Evolutionary conservation across 2,888 invertebrate genomes (phyloP).

Genomic region (Arrhopalites spinosus): DNA sequence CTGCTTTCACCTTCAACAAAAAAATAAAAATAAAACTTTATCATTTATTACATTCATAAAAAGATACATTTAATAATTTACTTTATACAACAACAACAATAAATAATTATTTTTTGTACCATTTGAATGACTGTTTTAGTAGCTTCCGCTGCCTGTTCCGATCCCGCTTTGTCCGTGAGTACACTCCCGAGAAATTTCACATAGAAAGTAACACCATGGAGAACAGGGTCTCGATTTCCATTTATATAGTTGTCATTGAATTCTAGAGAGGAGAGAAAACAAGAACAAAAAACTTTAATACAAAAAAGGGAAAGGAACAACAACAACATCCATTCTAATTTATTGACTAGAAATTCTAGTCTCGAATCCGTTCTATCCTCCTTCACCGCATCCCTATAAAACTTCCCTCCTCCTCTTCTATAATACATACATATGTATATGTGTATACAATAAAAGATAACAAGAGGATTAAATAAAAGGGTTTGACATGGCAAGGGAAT

Average conservation of each 20-base stretch:
- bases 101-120: slow-evolving; percentile 61
- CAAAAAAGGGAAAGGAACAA: neutral
- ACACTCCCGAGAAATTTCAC: slow-evolving; percentile 79
- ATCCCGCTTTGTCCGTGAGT: slow-evolving; percentile 70
- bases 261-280: slow-evolving; percentile 41
- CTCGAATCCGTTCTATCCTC: no score
- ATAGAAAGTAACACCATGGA: slow-evolving; percentile 64
- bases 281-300: neutral
- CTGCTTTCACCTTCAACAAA: slow-evolving; percentile 60
- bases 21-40: slow-evolving; percentile 10
- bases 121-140: slow-evolving; percentile 77
- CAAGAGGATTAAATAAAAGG: no score
- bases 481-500: no score
- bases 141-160: slow-evolving; percentile 76
- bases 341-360: no score
- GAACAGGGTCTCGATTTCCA: slow-evolving; percentile 27
- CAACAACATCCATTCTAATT: neutral
- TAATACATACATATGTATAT: no score
- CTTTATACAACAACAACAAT: neutral
- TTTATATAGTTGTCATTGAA: slow-evolving; percentile 57
- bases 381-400: no score
- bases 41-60: slow-evolving; percentile 10
- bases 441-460: no score
- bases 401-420: no score
- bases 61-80: neutral